Base-by-base conservation (phyloP, 2,797 vertebrate species). In the Sebastes nivosus region DNA sequence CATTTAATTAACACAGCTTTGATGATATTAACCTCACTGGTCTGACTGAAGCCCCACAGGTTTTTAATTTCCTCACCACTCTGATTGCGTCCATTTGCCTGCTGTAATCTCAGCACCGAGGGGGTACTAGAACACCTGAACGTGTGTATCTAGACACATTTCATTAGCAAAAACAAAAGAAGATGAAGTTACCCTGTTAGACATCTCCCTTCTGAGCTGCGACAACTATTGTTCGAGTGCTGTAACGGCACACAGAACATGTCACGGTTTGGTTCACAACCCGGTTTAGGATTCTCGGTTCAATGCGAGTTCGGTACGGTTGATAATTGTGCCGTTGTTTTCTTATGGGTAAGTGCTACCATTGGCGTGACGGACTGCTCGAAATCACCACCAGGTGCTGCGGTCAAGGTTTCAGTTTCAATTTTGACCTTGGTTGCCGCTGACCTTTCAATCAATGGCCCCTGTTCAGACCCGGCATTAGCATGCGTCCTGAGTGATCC, bases 1-100 rank as follows among this genome's bases (percentile, higher is more conserved):
- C 24, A 82, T 92, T 91, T 85, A 84, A 93, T 90, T 89, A 90
- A 84, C 64, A 54, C 77, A 82, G 79, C 78, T 80, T 81, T 88
- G 77, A 86, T 84, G 65, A 87, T 32, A 83, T 88, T 91, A 90
- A 89, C 87, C 82, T 78, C 67, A 52, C 67, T 79, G 69, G 78
- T 81, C 72, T 32, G 30, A 70, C 58, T 79, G 71, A 81, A 79
- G 64, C 79, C 38, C 73, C 61, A 75, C 58, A 79, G 83, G 68
- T 81, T 86, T 87, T 90, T 83, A 24, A 91, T 91, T 89, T 87
- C 73, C 72, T 79, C 67, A 38, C 25, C 18, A 30, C 50, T 72
- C 59, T 59, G 65, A 77, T 59, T 87, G 69, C 72, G 67, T 78
- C 67, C 70, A 68, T 82, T 84, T 82, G 61, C 50, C 70, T 42